These are phyloP conservation scores for Dromius quadrimaculatus DNA, from an alignment of 2,888 invertebrate species.

Conservation along the genomic window DNA sequence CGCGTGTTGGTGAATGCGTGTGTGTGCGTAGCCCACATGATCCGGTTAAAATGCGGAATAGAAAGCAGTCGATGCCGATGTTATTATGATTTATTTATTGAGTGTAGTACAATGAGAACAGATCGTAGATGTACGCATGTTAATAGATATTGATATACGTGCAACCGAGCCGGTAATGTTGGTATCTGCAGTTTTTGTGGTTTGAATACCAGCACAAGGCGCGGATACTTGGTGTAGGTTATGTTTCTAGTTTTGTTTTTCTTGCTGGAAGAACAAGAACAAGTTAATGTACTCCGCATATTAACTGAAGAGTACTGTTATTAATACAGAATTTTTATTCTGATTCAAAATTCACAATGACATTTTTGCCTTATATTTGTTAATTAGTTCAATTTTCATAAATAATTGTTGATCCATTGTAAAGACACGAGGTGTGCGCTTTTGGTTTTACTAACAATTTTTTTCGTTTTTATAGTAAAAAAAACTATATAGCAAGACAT, in stretches of 20 bases:
- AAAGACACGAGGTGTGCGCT: too few relatives aligned
- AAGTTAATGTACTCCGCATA: too few relatives aligned
- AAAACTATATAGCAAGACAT: too few relatives aligned
- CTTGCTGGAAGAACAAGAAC: background rate
- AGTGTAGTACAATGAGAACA: constrained; percentile 27
- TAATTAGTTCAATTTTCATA: too few relatives aligned
- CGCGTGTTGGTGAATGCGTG: constrained; percentile 2
- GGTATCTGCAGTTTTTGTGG: constrained; percentile 20
- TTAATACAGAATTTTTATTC: too few relatives aligned
- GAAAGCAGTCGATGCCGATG: constrained; percentile 38
- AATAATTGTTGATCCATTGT: too few relatives aligned
- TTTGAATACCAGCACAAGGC: constrained; percentile 10
- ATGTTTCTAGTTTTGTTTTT: constrained; percentile 17
- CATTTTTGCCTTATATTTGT: too few relatives aligned
- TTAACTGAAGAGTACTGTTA: too few relatives aligned
- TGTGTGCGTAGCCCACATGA: constrained; percentile 23
- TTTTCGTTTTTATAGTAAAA: too few relatives aligned
- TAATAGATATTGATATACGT: constrained; percentile 35
- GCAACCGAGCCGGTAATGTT: constrained; percentile 6
- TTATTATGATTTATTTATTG: constrained; percentile 45
- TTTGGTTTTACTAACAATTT: too few relatives aligned
- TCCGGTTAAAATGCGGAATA: constrained; percentile 45
- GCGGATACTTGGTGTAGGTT: constrained; percentile 13
- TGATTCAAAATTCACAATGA: too few relatives aligned
- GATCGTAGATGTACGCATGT: constrained; percentile 37